Conservation (phyloP, 2,797 vertebrate genomes). For the Ambastaia sidthimunki region DNA sequence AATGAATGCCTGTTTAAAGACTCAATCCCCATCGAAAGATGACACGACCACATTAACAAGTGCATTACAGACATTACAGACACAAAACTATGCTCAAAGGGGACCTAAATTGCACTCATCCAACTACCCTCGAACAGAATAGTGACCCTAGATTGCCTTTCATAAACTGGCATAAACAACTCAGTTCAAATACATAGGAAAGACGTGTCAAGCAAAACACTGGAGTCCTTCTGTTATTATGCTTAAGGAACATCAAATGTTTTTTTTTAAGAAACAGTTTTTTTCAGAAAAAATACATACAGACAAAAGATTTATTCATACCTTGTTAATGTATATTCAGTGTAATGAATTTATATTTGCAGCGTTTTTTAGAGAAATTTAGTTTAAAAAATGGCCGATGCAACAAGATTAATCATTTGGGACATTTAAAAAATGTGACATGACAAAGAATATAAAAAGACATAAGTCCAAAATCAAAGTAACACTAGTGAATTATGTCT, state of each 20-base stretch:
- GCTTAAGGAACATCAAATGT: constrained; percentile 31
- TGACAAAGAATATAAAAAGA: constrained; percentile 19
- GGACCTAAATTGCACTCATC: constrained; percentile 46
- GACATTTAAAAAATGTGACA: constrained; percentile 1
- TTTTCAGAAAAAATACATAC: background rate
- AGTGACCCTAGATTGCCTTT: constrained; percentile 34
- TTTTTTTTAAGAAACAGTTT: constrained; percentile 2
- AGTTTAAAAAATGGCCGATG: background rate
- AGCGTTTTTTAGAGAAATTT: background rate
- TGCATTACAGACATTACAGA: constrained; percentile 43
- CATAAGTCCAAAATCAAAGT: background rate
- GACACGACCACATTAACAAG: constrained; percentile 23
- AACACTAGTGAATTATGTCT: background rate
- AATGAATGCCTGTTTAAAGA: constrained; percentile 33
- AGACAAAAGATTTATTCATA: constrained; percentile 31
- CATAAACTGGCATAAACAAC: constrained; percentile 49
- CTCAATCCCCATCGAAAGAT: background rate
- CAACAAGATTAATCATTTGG: constrained; percentile 16
- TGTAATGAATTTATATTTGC: background rate
- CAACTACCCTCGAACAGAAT: constrained; percentile 17
- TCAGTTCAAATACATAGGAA: constrained; percentile 50
- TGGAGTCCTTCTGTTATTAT: constrained; percentile 8
- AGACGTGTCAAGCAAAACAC: background rate
- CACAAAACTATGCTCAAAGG: constrained; percentile 41
- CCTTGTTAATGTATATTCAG: constrained; percentile 13